phyloP scores from a whole-genome alignment of 2,888 invertebrate genomes.

The Agrochola macilenta region DNA sequence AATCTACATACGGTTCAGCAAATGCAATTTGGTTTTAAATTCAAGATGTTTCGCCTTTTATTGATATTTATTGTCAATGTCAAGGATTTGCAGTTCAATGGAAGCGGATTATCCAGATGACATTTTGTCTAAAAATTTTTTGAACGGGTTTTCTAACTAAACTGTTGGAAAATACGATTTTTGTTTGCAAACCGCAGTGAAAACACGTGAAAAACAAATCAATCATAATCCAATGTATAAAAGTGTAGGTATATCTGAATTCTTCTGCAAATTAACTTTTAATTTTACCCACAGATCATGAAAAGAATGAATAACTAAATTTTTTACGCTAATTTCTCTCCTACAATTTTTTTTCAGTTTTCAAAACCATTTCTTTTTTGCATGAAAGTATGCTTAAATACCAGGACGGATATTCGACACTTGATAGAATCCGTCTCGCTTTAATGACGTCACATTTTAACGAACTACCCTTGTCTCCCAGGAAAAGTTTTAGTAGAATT shows the following conservation, averaged over 20 bases:
- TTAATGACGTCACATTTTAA: slow-evolving; percentile 54
- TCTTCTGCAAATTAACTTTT: too few relatives aligned
- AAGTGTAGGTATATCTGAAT: too few relatives aligned
- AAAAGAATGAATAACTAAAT: background rate
- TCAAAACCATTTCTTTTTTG: background rate
- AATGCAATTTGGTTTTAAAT: slow-evolving; percentile 27
- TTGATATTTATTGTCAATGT: slow-evolving; percentile 37
- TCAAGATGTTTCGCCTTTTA: slow-evolving; percentile 42
- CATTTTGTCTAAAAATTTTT: background rate
- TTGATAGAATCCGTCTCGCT: slow-evolving; percentile 11
- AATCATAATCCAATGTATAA: too few relatives aligned
- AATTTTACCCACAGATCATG: background rate
- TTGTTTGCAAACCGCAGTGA: too few relatives aligned
- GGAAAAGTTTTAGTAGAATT: slow-evolving; percentile 14
- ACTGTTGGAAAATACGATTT: background rate
- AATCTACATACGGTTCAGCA: slow-evolving; percentile 43
- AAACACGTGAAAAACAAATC: too few relatives aligned
- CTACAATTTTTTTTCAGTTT: background rate
- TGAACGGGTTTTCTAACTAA: background rate
- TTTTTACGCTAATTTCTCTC: background rate
- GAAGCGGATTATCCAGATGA: background rate
- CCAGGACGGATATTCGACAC: slow-evolving; percentile 22
- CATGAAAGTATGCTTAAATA: slow-evolving; percentile 29
- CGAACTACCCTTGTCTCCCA: slow-evolving; percentile 22
- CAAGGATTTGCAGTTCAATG: slow-evolving; percentile 35